phyloP scores from a whole-genome alignment of 2,888 invertebrate genomes.

The Philopedon plagiatum region DNA sequence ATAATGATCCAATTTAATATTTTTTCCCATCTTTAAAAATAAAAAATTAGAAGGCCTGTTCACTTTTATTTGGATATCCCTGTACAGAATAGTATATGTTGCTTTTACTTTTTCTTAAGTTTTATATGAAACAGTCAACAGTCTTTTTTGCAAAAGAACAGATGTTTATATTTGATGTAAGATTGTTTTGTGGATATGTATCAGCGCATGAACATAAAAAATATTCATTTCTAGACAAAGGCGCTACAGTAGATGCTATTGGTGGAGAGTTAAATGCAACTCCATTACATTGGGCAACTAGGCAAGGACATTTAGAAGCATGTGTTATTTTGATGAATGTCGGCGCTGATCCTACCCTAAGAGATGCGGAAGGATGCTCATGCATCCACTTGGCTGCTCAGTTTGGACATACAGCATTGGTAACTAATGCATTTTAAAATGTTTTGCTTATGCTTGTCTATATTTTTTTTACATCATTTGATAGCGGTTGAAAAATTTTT shows the following conservation, averaged over 20 bases:
- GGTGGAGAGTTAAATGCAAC: conserved; percentile 97
- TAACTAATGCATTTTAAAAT: conserved; percentile 29
- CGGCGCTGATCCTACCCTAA: conserved; percentile 86
- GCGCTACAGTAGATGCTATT: conserved; percentile 91
- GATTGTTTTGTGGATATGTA: too few relatives aligned
- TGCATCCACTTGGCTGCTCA: conserved; percentile 97
- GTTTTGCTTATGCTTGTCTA: background rate
- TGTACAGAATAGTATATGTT: too few relatives aligned
- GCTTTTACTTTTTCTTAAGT: too few relatives aligned
- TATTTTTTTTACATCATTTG: background rate
- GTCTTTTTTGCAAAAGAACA: too few relatives aligned
- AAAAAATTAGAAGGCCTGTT: too few relatives aligned
- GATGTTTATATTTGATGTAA: too few relatives aligned
- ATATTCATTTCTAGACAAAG: conserved; percentile 77
- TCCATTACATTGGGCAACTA: conserved; percentile 98
- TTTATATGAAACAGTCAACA: too few relatives aligned
- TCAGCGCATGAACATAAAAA: background rate
- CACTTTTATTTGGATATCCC: too few relatives aligned
- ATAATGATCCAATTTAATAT: too few relatives aligned
- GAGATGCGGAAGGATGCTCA: conserved; percentile 97
- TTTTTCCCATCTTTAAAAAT: too few relatives aligned
- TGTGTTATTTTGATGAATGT: conserved; percentile 82
- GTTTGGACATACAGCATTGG: conserved; percentile 97
- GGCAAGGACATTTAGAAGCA: conserved; percentile 91
- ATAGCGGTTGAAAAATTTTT: too few relatives aligned